A percentile compares a stretch with the other conserved stretches of the same genome.
Conservation (phyloP, 2,113 vertebrate genomes). For the Candoia aspera region DNA sequence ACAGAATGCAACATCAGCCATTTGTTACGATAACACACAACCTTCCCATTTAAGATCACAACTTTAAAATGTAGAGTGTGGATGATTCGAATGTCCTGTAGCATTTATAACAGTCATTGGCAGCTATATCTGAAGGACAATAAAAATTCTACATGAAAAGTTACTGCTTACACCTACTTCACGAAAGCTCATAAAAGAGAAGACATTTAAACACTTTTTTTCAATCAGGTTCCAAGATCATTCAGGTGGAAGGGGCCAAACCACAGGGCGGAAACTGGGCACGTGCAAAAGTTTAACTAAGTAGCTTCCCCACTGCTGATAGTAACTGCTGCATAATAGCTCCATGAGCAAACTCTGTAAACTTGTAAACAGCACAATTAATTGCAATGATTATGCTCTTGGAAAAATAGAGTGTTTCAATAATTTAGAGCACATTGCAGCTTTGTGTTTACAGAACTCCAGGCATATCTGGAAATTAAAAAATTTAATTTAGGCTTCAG, state of each 20-base stretch:
- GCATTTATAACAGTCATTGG: not conserved
- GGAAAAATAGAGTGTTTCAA: constrained; percentile 9
- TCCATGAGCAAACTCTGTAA: constrained; percentile 29
- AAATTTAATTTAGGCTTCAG: constrained; percentile 5
- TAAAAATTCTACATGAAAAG: not conserved
- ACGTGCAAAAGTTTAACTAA: not conserved
- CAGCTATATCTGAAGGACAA: not conserved
- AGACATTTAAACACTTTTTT: not conserved
- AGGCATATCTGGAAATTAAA: constrained; percentile 19
- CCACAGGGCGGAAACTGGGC: constrained; percentile 19
- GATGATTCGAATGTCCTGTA: not conserved
- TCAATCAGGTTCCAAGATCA: not conserved
- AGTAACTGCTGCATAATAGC: constrained; percentile 37
- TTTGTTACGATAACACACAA: not conserved
- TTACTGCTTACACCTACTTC: not conserved
- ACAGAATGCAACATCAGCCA: not conserved
- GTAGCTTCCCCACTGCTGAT: not conserved
- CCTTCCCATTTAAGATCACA: not conserved
- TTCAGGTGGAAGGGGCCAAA: not conserved
- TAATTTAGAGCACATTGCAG: constrained; percentile 30
- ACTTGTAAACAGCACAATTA: constrained; percentile 30
- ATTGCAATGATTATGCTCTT: constrained; percentile 47
- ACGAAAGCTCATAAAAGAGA: not conserved
- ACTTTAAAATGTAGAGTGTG: not conserved
- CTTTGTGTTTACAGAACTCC: not conserved